A percentile compares a stretch with the other conserved stretches of the same genome.
phyloP scores from a whole-genome alignment of 2,113 vertebrate genomes.

The Phrynocephalus versicolor region DNA sequence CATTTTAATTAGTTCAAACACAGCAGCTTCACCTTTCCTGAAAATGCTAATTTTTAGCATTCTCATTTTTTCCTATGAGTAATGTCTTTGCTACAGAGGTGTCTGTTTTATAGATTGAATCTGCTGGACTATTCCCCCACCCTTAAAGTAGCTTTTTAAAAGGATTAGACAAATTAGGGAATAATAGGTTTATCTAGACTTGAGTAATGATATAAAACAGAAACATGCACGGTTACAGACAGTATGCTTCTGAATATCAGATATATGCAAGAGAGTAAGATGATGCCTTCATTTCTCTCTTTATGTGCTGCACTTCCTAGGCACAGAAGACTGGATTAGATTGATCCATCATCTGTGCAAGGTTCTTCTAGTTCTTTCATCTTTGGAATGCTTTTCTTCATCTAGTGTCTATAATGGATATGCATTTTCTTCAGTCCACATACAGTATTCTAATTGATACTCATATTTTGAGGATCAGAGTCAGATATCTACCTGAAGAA shows the following conservation, averaged over 20 bases:
- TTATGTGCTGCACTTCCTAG: background rate
- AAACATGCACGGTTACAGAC: background rate
- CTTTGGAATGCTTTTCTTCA: background rate
- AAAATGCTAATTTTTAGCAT: background rate
- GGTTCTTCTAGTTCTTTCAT: background rate
- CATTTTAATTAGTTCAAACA: fast-evolving
- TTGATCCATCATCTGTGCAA: background rate
- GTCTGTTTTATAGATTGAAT: background rate
- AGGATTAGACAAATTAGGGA: background rate
- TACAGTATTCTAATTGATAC: background rate
- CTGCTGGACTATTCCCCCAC: background rate
- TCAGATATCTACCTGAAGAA: background rate
- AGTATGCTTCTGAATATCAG: background rate
- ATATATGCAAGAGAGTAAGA: background rate
- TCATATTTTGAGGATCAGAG: fast-evolving
- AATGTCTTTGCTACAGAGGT: background rate
- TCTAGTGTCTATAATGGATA: background rate
- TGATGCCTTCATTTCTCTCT: background rate
- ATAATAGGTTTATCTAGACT: background rate
- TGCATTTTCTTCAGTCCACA: background rate
- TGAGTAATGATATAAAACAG: background rate
- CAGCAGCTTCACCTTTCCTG: background rate
- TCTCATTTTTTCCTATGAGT: background rate
- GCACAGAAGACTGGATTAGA: background rate
- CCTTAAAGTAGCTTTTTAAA: background rate